Evolutionary conservation across 2,888 invertebrate genomes (phyloP), one percentile per base, ranked within the genome.

Genomic region (Cantharis nigra): DNA sequence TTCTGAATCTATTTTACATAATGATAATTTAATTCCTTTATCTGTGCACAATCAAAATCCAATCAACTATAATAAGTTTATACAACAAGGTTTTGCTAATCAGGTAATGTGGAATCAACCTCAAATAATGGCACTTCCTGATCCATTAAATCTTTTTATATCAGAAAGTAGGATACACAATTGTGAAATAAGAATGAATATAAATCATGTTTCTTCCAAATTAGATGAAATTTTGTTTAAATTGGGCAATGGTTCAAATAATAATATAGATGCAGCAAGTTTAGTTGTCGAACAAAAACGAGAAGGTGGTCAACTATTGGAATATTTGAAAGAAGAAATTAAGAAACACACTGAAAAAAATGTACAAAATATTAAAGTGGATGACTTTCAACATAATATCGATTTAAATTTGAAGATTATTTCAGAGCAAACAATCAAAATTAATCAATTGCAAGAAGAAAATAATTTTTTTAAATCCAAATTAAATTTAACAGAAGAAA

Each of bases 101-200:
- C 78, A 77, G 33, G 69, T 72, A 13, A 74, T 75, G 70, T 67
- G 30, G 62, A 63, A 62, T 49, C 70, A 71, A 30, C 76, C 76
- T 11, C 75, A 73, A 49, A 74, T 82, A 26, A 69, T 76, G 33
- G 81, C 82, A 67, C 70, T 81, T 2, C 83, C 87, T 80, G 89
- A 91, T 67, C 89, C 89, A 79, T 84, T 91, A 64, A 91, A 91
- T 80, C 87, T 92, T 81, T 88, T 93, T 77, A 84, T 92, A 71
- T 88, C 91, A 3, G 93, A 93, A 86, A 91, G 91, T 74, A 87
- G 93, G 79, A 91, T 91, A 16, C 92, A 93, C 78, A 93, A 92
- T 83, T 90, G 92, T 9, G 94, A 94, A 86, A 86, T 94, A n/a
- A 89, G 93, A 79, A 90, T 93, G 87, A 91, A 91, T 80, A 87